A percentile compares a stretch with the other conserved stretches of the same genome.
These are phyloP conservation scores for Carcharodon carcharias DNA, from an alignment of 2,797 vertebrate species.

Conservation along the genomic window DNA sequence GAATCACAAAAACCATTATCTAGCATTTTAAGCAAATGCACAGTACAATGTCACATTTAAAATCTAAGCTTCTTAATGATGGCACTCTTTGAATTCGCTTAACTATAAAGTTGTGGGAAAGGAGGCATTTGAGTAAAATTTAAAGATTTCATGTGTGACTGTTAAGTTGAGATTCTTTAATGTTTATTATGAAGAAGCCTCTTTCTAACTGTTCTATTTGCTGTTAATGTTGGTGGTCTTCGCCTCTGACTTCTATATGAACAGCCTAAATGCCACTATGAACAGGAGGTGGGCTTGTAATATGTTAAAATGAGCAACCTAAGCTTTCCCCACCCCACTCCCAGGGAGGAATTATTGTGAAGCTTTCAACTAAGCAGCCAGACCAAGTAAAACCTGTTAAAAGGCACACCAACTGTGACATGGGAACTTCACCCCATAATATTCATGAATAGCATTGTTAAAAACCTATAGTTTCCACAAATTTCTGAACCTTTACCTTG, in stretches of 20 bases:
- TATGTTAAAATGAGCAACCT: slow-evolving; percentile 28
- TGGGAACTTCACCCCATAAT: slow-evolving; percentile 7
- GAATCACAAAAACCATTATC: neutral
- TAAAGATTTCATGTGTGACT: neutral
- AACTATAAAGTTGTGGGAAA: neutral
- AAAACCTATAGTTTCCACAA: neutral
- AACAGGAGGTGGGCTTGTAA: neutral
- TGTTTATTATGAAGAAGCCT: neutral
- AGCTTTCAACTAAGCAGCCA: neutral
- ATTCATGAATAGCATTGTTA: slow-evolving; percentile 19
- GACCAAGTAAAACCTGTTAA: neutral
- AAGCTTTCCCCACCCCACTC: neutral
- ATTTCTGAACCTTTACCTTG: neutral
- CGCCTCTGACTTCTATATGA: neutral
- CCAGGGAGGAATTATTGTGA: slow-evolving; percentile 2
- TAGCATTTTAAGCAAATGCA: neutral
- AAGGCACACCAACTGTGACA: neutral
- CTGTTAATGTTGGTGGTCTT: neutral
- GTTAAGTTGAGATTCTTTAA: neutral
- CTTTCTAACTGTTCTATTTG: neutral
- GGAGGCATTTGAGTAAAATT: neutral
- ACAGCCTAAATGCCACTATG: neutral
- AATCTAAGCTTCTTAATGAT: neutral
- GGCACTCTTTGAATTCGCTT: neutral
- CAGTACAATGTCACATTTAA: neutral